phyloP scores from a whole-genome alignment of 1,140 invertebrate species.

The Cydia pomonella region DNA sequence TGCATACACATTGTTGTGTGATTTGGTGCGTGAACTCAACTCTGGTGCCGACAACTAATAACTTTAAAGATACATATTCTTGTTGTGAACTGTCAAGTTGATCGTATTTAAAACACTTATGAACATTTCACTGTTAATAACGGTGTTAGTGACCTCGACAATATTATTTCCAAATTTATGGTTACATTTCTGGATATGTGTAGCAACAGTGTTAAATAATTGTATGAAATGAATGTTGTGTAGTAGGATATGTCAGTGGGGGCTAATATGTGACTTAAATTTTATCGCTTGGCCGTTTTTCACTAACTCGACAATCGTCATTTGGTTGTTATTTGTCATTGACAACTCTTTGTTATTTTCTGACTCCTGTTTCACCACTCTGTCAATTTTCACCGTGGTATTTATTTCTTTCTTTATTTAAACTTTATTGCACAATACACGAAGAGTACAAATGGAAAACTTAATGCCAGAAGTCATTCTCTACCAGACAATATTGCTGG shows the following conservation, averaged over 20 bases:
- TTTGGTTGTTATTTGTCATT: no score
- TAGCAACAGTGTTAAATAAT: constrained; percentile 7
- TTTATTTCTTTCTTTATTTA: no score
- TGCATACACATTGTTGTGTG: no score
- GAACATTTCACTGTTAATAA: constrained; percentile 20
- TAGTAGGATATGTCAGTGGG: background rate
- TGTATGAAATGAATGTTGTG: background rate
- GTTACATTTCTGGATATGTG: background rate
- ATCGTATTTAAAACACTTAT: background rate
- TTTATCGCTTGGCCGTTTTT: background rate
- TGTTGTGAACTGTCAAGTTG: background rate
- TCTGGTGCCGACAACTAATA: no score
- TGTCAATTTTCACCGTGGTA: no score
- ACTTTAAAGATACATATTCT: background rate
- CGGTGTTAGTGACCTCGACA: constrained; percentile 26
- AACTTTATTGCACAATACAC: no score
- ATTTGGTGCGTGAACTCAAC: no score
- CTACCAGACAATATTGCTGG: no score
- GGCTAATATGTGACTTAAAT: background rate
- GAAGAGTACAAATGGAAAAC: no score
- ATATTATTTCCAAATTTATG: constrained; percentile 22
- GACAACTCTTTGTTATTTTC: no score
- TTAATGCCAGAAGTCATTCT: no score
- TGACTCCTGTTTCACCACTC: no score
- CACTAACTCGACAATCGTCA: background rate